Base-by-base conservation (phyloP, 2,888 invertebrate species). In the Ectemnius continuus region DNA sequence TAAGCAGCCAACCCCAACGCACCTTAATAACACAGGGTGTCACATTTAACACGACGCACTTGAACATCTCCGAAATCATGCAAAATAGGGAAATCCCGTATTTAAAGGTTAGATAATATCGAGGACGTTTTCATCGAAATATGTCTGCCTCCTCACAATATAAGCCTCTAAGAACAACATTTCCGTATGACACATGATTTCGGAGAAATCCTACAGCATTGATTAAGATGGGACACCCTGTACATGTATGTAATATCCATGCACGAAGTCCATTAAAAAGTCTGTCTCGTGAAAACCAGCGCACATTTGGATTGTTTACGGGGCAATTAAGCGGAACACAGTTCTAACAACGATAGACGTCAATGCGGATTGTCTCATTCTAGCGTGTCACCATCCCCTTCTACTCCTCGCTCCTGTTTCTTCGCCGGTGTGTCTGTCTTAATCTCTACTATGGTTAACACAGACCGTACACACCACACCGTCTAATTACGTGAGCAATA, bases 201-300 rank as follows among this genome's bases (percentile, higher is more conserved):
- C 47, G 47, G 13, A 47, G 11, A 47, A 47, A 20, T 64, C 36
- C 47, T 3, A 23, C 23, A 23, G 23, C 23, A 23, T 23, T 23
- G 23, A 23, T 23, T 23, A 23, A 23, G 23, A 23, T 3, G 23
- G 23, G 23, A 23, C 23, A 23, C 23, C 23, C 23, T 68, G 28
- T 60, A 70, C 13, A 61, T 46, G 5, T 63, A 75, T 74, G 60
- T 62, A 70, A 16, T 14, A 52, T 52, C 52, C 76, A 81, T 83
- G 83, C 81, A 81, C 60, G 73, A 63, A 75, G 67, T 36, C 63
- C 67, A 75, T 76, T 75, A 80, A 52, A 83, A 81, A 63, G 72
- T 83, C 81, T 75, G 71, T 81, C 36, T 36, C 36, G 75, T 79
- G 71, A 81, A 74, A 68, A 73, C 65, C 18, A 26, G 66, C 67